Percentiles rank a stretch among this genome's conserved stretches.
Conservation (phyloP, 2,888 invertebrate genomes). For the Ochropleura leucogaster region DNA sequence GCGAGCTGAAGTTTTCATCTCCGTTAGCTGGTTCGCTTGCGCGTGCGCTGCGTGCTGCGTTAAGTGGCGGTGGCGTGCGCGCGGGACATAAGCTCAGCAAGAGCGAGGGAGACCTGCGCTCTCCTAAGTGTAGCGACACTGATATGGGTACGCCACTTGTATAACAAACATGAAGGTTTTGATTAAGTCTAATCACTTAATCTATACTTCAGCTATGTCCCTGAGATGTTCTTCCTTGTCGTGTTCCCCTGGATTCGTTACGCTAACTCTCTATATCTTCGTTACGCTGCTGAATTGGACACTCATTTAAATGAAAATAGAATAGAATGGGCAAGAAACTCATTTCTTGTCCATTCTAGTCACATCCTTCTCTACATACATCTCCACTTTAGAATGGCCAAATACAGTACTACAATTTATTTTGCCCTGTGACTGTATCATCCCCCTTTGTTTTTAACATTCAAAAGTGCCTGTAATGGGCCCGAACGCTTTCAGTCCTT, state of each 20-base stretch:
- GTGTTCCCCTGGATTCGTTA: neutral
- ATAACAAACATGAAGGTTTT: neutral
- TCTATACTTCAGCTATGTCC: neutral
- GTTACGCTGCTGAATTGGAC: neutral
- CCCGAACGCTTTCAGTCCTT: neutral
- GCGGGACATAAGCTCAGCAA: constrained; percentile 74
- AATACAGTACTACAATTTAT: no score
- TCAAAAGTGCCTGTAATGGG: no score
- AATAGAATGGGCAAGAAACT: no score
- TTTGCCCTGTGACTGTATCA: no score
- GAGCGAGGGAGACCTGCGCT: constrained; percentile 82
- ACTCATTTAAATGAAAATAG: no score
- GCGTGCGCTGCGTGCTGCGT: constrained; percentile 69
- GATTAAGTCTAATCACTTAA: no score
- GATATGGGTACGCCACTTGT: constrained; percentile 66
- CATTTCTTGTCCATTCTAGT: no score
- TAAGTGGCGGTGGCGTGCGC: constrained; percentile 57
- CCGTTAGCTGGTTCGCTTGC: constrained; percentile 75
- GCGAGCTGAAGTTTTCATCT: constrained; percentile 75
- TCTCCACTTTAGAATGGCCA: no score
- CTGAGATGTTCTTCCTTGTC: neutral
- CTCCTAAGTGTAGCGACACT: constrained; percentile 58
- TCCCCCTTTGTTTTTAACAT: no score
- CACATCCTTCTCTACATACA: no score
- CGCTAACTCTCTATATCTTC: neutral